These are phyloP conservation scores for Lampris megalopsis DNA, from an alignment of 2,113 vertebrate species.

Conservation along the genomic window DNA sequence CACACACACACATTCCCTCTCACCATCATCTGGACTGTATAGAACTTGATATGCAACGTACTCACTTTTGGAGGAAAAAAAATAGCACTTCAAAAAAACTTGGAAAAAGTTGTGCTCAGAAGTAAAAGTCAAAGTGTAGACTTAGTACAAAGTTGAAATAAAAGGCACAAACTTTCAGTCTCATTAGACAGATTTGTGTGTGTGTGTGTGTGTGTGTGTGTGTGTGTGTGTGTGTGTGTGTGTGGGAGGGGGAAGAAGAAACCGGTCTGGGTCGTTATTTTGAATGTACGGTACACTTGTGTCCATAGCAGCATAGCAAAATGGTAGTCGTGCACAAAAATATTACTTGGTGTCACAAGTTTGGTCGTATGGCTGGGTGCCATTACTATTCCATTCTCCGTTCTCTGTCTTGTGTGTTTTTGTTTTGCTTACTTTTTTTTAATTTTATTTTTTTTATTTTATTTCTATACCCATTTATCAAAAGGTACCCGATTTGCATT, in stretches of 20 bases:
- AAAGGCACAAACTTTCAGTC: not conserved
- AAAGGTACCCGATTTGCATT: not conserved
- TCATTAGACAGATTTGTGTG: not conserved
- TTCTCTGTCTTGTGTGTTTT: constrained; percentile 6
- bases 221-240: not conserved
- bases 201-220: not conserved
- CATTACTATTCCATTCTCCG: constrained; percentile 29
- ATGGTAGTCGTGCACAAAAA: constrained; percentile 38
- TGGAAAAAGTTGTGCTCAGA: not conserved
- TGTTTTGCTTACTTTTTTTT: not conserved
- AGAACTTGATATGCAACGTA: constrained; percentile 8
- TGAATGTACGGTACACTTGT: constrained; percentile 67
- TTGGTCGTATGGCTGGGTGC: constrained; percentile 35
- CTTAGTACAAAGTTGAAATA: not conserved
- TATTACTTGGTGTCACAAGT: constrained; percentile 19
- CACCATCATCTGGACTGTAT: constrained; percentile 14
- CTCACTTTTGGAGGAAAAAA: not conserved
- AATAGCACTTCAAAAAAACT: not conserved
- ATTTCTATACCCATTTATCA: constrained; percentile 34
- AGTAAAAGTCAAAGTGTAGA: not conserved
- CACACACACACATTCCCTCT: not conserved
- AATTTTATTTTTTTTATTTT: not conserved
- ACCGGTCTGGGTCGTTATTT: constrained; percentile 23
- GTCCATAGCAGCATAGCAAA: constrained; percentile 49
- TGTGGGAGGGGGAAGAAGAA: constrained; percentile 22